Evolutionary conservation across 2,113 vertebrate genomes (phyloP).

Genomic region (Prietella phreatophila): DNA sequence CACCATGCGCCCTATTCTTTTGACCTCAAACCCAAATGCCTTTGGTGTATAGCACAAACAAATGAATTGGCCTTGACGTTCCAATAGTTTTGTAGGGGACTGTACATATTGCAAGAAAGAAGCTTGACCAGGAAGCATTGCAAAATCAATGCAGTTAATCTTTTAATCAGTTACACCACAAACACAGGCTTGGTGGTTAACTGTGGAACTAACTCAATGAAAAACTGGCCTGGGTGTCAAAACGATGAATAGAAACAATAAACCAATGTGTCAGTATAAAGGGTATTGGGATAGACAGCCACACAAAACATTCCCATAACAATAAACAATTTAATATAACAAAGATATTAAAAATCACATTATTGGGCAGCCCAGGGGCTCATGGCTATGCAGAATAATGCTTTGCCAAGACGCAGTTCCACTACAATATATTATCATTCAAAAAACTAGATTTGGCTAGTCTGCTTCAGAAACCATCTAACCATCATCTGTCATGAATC

Average conservation of each 20-base stretch:
- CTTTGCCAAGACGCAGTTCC: background rate
- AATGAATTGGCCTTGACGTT: too few relatives aligned
- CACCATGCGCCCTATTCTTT: too few relatives aligned
- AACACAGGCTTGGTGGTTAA: background rate
- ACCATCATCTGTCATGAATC: too few relatives aligned
- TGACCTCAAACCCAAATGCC: too few relatives aligned
- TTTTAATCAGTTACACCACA: background rate
- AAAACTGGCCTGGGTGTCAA: background rate
- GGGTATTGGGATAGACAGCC: background rate
- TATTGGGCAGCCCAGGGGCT: background rate
- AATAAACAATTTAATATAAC: constrained; percentile 10
- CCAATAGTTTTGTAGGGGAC: too few relatives aligned
- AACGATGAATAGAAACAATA: background rate
- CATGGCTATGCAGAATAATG: background rate
- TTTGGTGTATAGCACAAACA: too few relatives aligned
- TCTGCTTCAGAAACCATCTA: background rate
- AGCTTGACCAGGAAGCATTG: background rate
- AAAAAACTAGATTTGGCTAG: background rate
- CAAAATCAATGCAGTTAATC: background rate
- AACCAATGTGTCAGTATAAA: background rate
- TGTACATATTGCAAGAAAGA: background rate
- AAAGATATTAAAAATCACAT: constrained; percentile 8
- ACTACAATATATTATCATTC: background rate
- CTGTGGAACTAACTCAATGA: background rate
- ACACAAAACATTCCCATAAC: background rate